Percentiles rank a stretch among this genome's conserved stretches.
Evolutionary conservation across 2,888 invertebrate species (phyloP).

Genomic region (Sphaeridia pumilis): DNA sequence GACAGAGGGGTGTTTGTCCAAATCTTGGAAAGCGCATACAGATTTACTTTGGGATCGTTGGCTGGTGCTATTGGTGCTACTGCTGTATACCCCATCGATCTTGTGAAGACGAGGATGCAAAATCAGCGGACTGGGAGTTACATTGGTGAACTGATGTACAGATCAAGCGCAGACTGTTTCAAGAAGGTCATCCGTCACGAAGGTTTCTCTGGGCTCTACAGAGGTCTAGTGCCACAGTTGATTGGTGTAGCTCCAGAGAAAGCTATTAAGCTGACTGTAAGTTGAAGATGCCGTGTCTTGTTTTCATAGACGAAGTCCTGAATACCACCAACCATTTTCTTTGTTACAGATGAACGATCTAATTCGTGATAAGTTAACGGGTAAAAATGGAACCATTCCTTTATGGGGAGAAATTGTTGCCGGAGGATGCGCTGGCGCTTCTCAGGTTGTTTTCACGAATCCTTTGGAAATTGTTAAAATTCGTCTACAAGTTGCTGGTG

Average conservation of each 20-base stretch:
- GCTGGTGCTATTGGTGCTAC: conserved; percentile 97
- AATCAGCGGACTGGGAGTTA: conserved; percentile 93
- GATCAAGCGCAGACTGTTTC: conserved; percentile 91
- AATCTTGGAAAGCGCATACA: conserved; percentile 82
- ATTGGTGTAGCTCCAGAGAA: conserved; percentile 99
- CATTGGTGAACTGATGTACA: conserved; percentile 92
- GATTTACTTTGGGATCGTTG: conserved; percentile 79
- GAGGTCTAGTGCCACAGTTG: conserved; percentile 88
- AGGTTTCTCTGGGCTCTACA: conserved; percentile 76
- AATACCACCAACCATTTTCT: conserved; percentile 10
- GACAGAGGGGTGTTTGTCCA: conserved; percentile 76
- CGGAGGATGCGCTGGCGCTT: conserved; percentile 81
- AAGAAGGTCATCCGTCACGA: conserved; percentile 65
- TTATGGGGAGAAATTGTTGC: conserved; percentile 77
- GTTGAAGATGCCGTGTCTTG: no score
- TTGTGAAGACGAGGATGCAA: conserved; percentile 98
- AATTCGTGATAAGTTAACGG: conserved; percentile 83
- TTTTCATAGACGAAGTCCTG: no score
- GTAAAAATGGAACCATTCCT: conserved; percentile 66
- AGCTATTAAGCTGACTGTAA: conserved; percentile 91
- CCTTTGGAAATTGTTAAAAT: conserved; percentile 99
- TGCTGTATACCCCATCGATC: conserved; percentile 92
- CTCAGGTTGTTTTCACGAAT: conserved; percentile 97
- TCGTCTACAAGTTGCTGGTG: conserved; percentile 93
- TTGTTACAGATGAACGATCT: conserved; percentile 82